Conservation (phyloP, 1,140 invertebrate genomes). For the Belonocnema kinseyi region DNA sequence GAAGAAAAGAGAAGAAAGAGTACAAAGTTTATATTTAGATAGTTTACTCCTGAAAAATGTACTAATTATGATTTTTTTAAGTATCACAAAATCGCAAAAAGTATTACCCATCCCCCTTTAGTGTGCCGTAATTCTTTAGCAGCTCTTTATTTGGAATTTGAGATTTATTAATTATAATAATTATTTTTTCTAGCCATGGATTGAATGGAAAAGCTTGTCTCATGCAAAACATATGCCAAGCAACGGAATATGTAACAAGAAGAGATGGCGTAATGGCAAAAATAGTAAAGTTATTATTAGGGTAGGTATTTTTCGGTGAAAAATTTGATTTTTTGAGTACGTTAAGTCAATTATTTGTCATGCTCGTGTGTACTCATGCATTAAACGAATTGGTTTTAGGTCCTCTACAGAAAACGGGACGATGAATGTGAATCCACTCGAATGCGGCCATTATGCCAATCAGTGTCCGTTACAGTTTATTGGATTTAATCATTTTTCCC, state of each 20-base stretch:
- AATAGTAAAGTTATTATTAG: constrained; percentile 64
- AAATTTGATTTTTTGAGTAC: not conserved
- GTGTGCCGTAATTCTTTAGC: too few species aligned
- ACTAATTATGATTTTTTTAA: too few species aligned
- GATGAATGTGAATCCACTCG: constrained; percentile 53
- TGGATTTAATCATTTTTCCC: constrained; percentile 62
- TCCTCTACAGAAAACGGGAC: constrained; percentile 56
- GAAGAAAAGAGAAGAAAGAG: too few species aligned
- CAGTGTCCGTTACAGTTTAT: constrained; percentile 70
- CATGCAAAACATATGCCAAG: constrained; percentile 76
- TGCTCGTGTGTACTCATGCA: not conserved
- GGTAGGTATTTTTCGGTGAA: constrained; percentile 52
- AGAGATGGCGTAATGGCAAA: constrained; percentile 66
- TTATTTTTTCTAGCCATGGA: constrained; percentile 74
- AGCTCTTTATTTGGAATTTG: too few species aligned
- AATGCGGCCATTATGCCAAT: constrained; percentile 64
- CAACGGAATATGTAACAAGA: constrained; percentile 54
- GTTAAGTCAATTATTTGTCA: constrained; percentile 31
- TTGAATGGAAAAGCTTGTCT: constrained; percentile 77
- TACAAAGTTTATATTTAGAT: too few species aligned
- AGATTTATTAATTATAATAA: too few species aligned
- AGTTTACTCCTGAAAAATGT: too few species aligned
- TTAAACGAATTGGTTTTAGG: constrained; percentile 58
- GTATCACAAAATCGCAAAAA: too few species aligned
- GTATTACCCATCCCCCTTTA: too few species aligned